A percentile compares a stretch with the other conserved stretches of the same genome.
These are phyloP conservation scores for Telmatherina bonti DNA, from an alignment of 2,797 vertebrate genomes.

Conservation along the genomic window DNA sequence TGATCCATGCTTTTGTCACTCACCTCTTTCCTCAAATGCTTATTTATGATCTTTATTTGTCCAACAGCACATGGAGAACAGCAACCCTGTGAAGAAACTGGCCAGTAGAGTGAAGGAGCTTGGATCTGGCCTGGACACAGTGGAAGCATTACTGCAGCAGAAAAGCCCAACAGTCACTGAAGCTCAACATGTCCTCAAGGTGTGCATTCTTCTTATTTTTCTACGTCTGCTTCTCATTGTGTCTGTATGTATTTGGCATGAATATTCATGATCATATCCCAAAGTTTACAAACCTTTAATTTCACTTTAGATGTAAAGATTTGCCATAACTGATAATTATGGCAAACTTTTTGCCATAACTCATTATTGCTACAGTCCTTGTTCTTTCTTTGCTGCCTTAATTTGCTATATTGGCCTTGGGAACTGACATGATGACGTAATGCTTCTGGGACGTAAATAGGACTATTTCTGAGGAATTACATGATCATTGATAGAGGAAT, in stretches of 20 bases:
- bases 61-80: conserved; percentile 67
- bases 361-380: no score
- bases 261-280: neutral
- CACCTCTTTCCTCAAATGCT: neutral
- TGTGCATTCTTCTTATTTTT: conserved; percentile 56
- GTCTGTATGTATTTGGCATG: neutral
- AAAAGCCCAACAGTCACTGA: conserved; percentile 85
- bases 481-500: no score
- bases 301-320: neutral
- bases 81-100: conserved; percentile 78
- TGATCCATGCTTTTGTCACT: neutral
- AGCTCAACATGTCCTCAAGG: conserved; percentile 90
- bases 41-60: conserved; percentile 15
- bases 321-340: neutral
- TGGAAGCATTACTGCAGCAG: conserved; percentile 86
- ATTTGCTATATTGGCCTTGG: neutral
- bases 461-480: no score
- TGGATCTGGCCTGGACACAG: conserved; percentile 81
- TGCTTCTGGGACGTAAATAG: no score
- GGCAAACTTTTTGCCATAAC: no score
- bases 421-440: no score
- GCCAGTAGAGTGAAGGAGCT: conserved; percentile 82
- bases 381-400: neutral
- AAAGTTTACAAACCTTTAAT: neutral
- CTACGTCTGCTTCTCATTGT: neutral